A percentile compares a stretch with the other conserved stretches of the same genome.
These are phyloP conservation scores for Pseudorhombus dupliciocellatus DNA, from an alignment of 2,113 vertebrate species.

Conservation along the genomic window DNA sequence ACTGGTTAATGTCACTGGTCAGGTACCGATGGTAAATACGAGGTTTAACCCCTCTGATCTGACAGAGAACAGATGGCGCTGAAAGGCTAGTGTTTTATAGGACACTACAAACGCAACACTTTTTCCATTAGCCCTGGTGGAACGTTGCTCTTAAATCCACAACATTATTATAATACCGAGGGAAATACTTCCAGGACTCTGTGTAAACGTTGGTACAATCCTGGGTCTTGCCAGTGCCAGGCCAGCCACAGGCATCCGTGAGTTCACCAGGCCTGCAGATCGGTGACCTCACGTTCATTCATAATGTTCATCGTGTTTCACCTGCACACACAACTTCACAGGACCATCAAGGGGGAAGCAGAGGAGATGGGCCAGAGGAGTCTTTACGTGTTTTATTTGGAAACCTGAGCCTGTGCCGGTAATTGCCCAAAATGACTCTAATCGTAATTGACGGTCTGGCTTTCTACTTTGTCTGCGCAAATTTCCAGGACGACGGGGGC, in stretches of 20 bases:
- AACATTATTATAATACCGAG: constrained; percentile 10
- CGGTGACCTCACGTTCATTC: constrained; percentile 23
- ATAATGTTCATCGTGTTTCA: constrained; percentile 52
- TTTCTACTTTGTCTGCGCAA: constrained; percentile 75
- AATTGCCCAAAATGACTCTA: constrained; percentile 80
- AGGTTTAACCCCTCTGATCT: neutral
- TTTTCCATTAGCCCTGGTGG: constrained; percentile 14
- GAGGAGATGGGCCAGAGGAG: constrained; percentile 59
- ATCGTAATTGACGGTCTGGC: constrained; percentile 80
- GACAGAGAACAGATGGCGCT: constrained; percentile 14
- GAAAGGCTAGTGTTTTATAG: constrained; percentile 1
- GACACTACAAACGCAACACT: constrained; percentile 3
- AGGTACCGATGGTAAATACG: neutral
- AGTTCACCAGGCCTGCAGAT: constrained; percentile 37
- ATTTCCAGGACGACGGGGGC: constrained; percentile 69
- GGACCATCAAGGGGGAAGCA: constrained; percentile 59
- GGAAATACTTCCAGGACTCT: constrained; percentile 6
- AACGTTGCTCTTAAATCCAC: constrained; percentile 14
- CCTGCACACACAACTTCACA: constrained; percentile 60
- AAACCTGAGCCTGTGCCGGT: constrained; percentile 67
- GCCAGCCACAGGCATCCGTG: constrained; percentile 35
- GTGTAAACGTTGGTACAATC: neutral
- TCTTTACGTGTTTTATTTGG: constrained; percentile 77
- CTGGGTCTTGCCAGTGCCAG: constrained; percentile 3
- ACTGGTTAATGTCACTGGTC: neutral